Percentiles rank a stretch among this genome's conserved stretches.
Conservation (phyloP, 2,797 vertebrate genomes). For the Pelochelys cantorii region DNA sequence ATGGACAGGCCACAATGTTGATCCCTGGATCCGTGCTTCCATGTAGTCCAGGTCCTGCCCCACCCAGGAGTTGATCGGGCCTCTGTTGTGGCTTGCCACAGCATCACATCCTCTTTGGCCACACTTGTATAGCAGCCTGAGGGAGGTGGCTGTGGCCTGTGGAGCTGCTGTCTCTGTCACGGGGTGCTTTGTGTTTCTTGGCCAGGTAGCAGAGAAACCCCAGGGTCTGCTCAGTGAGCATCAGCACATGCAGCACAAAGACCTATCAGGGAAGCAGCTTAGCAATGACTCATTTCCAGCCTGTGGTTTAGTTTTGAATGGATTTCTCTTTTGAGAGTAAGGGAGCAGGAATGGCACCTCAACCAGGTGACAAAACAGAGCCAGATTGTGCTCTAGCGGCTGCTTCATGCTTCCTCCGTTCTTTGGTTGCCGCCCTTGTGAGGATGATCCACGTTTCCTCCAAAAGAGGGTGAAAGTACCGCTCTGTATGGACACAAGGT, state of each 20-base stretch:
- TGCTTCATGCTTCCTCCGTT: accelerated
- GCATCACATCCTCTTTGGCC: neutral
- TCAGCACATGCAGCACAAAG: slow-evolving; percentile 63
- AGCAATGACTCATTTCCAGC: slow-evolving; percentile 70
- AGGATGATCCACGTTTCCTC: accelerated
- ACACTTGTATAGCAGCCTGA: neutral
- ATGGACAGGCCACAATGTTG: neutral
- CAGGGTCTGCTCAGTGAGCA: slow-evolving; percentile 64
- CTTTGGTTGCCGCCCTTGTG: accelerated
- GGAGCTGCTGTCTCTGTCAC: neutral
- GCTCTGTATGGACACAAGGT: neutral
- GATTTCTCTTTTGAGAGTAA: slow-evolving; percentile 68
- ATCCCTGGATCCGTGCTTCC: neutral
- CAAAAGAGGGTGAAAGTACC: neutral
- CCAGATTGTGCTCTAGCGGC: accelerated
- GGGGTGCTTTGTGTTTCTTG: neutral
- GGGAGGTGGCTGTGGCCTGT: accelerated
- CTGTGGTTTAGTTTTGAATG: slow-evolving; percentile 65
- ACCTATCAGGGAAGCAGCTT: slow-evolving; percentile 66
- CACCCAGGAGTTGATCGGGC: no score
- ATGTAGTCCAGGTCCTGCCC: neutral
- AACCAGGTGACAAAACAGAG: slow-evolving; percentile 53
- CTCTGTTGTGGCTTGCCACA: neutral
- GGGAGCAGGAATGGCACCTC: slow-evolving; percentile 58
- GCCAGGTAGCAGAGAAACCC: slow-evolving; percentile 51